These are phyloP conservation scores for Dermochelys coriacea DNA, from an alignment of 2,797 vertebrate species.

Conservation along the genomic window DNA sequence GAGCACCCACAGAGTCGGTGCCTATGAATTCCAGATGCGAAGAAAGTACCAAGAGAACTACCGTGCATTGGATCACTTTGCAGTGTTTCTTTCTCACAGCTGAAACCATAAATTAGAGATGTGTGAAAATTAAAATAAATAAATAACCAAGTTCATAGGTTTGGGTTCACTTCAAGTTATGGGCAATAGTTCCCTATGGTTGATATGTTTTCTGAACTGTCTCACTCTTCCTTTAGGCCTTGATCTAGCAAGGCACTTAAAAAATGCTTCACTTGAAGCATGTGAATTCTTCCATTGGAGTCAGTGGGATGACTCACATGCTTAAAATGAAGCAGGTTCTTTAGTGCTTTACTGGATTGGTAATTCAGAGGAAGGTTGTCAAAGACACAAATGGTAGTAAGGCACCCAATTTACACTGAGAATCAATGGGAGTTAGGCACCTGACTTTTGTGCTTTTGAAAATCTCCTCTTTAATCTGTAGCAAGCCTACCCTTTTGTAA, in stretches of 20 bases:
- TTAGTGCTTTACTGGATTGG: not conserved
- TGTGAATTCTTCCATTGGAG: conserved; percentile 59
- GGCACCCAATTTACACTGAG: not conserved
- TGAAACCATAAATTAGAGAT: conserved; percentile 61
- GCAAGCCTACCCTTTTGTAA: not conserved
- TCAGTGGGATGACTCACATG: not conserved
- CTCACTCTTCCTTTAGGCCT: conserved; percentile 55
- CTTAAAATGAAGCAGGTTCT: conserved; percentile 46
- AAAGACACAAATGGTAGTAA: not conserved
- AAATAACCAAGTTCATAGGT: conserved; percentile 51
- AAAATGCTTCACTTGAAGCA: conserved; percentile 15
- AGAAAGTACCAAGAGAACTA: conserved; percentile 68
- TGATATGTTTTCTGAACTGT: conserved; percentile 31
- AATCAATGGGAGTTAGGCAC: not conserved
- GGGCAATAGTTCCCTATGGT: conserved; percentile 19
- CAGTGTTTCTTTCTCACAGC: conserved; percentile 63
- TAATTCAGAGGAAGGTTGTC: not conserved
- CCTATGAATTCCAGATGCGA: not conserved
- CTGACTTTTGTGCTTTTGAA: not conserved
- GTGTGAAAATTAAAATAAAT: conserved; percentile 62
- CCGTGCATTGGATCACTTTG: conserved; percentile 51
- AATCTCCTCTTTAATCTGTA: not conserved
- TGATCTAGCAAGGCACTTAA: conserved; percentile 49
- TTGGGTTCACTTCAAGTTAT: conserved; percentile 61
- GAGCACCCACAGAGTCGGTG: no score